Conservation (phyloP, 2,797 vertebrate species). For the Oceanodroma leucorhoa region DNA sequence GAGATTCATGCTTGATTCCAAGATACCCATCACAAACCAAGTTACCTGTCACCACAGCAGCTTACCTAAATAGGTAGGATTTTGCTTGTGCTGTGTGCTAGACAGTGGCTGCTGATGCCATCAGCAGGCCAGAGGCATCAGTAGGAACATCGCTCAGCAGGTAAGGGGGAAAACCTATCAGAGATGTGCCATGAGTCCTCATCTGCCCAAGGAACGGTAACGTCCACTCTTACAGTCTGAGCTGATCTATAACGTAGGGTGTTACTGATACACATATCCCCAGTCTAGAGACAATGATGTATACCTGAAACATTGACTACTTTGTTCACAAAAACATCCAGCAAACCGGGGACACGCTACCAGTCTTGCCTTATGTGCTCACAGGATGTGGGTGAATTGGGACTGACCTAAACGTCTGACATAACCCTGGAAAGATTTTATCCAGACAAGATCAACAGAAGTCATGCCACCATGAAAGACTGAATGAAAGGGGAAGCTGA, state of each 20-base stretch:
- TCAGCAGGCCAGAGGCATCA: neutral
- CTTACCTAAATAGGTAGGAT: neutral
- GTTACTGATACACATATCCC: neutral
- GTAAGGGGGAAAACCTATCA: neutral
- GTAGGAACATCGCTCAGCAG: neutral
- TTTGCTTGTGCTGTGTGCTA: neutral
- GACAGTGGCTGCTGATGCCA: neutral
- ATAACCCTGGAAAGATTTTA: neutral
- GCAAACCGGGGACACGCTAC: neutral
- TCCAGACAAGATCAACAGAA: neutral
- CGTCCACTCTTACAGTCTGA: neutral
- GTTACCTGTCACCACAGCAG: neutral
- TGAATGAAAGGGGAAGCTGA: neutral
- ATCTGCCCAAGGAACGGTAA: neutral
- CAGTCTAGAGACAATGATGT: neutral
- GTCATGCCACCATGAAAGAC: neutral
- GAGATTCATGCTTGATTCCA: neutral
- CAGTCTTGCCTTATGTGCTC: neutral
- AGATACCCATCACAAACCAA: neutral
- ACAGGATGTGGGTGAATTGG: neutral
- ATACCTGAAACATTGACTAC: neutral
- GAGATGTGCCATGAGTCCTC: neutral
- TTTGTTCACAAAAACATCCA: neutral
- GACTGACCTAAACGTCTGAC: neutral
- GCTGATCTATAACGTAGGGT: rapidly evolving